phyloP scores from a whole-genome alignment of 2,888 invertebrate genomes.

The Neocrepidodera transversa region DNA sequence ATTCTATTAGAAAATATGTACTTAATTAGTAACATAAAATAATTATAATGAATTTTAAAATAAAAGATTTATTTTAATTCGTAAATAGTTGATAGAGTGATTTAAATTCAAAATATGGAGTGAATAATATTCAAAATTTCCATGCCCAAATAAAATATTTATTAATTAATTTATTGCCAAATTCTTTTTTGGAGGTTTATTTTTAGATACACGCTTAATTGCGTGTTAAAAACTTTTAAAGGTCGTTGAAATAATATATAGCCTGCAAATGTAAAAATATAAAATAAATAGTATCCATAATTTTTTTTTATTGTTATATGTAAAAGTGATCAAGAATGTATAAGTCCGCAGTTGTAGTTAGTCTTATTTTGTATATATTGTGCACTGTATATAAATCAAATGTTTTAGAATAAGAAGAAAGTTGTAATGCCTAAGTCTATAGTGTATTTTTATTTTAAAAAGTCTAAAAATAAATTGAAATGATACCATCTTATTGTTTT shows the following conservation, averaged over 20 bases:
- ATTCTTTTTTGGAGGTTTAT: too few relatives aligned
- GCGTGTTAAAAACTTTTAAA: too few relatives aligned
- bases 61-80: too few relatives aligned
- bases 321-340: conserved; percentile 38
- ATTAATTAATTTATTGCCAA: too few relatives aligned
- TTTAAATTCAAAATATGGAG: too few relatives aligned
- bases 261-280: conserved; percentile 13
- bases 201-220: too few relatives aligned
- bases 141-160: too few relatives aligned
- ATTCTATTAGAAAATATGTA: too few relatives aligned
- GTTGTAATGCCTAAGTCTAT: conserved; percentile 44
- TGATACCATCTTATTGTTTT: neutral
- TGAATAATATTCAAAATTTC: too few relatives aligned
- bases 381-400: conserved; percentile 52
- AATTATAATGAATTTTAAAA: too few relatives aligned
- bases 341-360: conserved; percentile 43
- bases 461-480: conserved; percentile 26
- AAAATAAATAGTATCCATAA: conserved; percentile 19
- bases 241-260: neutral
- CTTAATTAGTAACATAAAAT: too few relatives aligned
- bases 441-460: conserved; percentile 37
- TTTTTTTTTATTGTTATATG: conserved; percentile 32
- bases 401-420: conserved; percentile 42
- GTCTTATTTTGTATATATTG: conserved; percentile 55
- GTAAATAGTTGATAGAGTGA: too few relatives aligned